Conservation (phyloP, 2,888 invertebrate genomes). For the Agrilus mali region DNA sequence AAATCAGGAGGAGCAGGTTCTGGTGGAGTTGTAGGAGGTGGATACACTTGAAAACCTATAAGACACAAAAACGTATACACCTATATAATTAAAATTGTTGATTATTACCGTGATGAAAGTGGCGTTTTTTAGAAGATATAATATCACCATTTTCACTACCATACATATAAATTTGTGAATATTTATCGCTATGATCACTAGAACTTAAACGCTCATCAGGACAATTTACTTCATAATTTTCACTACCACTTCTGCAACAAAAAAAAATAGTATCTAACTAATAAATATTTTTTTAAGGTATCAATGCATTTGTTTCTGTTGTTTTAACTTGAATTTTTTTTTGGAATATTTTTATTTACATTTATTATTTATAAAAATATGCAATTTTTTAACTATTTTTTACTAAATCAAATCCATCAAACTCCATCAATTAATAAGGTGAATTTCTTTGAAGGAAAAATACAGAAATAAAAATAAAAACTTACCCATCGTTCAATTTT, state of each 20-base stretch:
- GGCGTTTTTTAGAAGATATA: slow-evolving; percentile 21
- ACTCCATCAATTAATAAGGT: not conserved
- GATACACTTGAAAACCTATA: slow-evolving; percentile 69
- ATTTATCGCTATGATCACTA: slow-evolving; percentile 58
- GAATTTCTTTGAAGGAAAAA: not conserved
- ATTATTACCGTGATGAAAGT: slow-evolving; percentile 17
- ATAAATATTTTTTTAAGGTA: not conserved
- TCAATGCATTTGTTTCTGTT: too few relatives aligned
- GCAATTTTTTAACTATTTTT: not conserved
- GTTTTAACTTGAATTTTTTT: too few relatives aligned
- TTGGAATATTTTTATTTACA: too few relatives aligned
- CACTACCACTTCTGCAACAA: slow-evolving; percentile 42
- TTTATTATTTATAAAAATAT: too few relatives aligned
- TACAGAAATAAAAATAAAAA: not conserved
- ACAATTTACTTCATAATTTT: slow-evolving; percentile 52
- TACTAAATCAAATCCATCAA: not conserved
- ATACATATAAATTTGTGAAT: slow-evolving; percentile 48
- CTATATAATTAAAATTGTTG: not conserved
- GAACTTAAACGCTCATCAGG: slow-evolving; percentile 44
- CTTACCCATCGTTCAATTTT: slow-evolving; percentile 45
- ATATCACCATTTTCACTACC: slow-evolving; percentile 42
- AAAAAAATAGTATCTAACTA: slow-evolving; percentile 2
- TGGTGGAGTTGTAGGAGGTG: slow-evolving; percentile 72
- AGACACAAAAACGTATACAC: not conserved
- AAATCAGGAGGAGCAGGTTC: slow-evolving; percentile 70